Evolutionary conservation across 2,888 invertebrate species (phyloP), one percentile per base, ranked within the genome.

Genomic region (Pharmacophagus antenor): DNA sequence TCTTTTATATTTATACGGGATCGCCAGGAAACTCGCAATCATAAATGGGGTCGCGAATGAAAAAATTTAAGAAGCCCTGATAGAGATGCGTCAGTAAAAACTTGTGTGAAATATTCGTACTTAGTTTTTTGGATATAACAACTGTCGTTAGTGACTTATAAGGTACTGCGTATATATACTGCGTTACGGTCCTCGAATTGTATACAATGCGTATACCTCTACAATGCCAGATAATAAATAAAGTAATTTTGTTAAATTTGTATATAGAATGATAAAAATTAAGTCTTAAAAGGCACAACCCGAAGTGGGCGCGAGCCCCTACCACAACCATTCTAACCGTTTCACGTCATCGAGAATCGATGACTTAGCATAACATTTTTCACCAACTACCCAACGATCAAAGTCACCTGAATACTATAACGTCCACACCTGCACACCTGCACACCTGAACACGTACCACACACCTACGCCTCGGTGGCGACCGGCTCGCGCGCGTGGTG

Each of bases 401-500:
- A 46, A 27, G 44, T 54, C 53, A 27, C 54, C 53, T 22, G 20
- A 10, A 15, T 31, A 42, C 18, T 12, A 10, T n/a, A 51, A 27
- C 2, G 20, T 18, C 23, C 23, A 0, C 7, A 18, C n/a, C n/a
- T n/a, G n/a, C n/a, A n/a, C n/a, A n/a, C n/a, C n/a, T n/a, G n/a
- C n/a, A n/a, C n/a, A n/a, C n/a, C n/a, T n/a, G n/a, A n/a, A n/a
- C n/a, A n/a, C n/a, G n/a, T n/a, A n/a, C n/a, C n/a, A n/a, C n/a
- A n/a, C n/a, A n/a, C 44, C 58, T 92, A 95, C 81, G 94, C 94
- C 77, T 97, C 97, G 8, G 96, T 95, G 67, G 95, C 96, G 66
- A 97, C 94, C 41, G 96, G 95, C 81, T 97, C 97, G 56, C 97
- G 90, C 55, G 96, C 96, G 85, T 97, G 96, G 82, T 97, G 97